These are phyloP conservation scores for Scopus umbretta DNA, from an alignment of 2,113 vertebrate species.

Conservation along the genomic window DNA sequence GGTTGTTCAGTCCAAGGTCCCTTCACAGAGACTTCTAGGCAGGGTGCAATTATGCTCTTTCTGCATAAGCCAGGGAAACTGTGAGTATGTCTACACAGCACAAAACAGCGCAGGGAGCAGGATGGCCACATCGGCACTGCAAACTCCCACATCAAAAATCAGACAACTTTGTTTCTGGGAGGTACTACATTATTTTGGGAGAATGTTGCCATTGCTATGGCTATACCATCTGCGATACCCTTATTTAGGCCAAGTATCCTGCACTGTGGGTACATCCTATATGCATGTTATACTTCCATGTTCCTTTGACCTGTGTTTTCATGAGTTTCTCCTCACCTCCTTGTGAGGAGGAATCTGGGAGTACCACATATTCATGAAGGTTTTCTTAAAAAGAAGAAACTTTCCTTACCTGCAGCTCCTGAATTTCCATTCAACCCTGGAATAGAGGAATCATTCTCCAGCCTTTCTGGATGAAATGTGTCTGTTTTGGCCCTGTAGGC, in stretches of 20 bases:
- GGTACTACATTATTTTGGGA: neutral
- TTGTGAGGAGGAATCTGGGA: neutral
- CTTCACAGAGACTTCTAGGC: neutral
- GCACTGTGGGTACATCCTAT: neutral
- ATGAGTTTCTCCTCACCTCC: neutral
- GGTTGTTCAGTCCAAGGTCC: neutral
- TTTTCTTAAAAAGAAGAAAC: neutral
- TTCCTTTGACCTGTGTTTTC: neutral
- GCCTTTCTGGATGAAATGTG: slow-evolving; percentile 77
- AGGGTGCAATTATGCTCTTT: neutral
- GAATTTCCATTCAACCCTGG: slow-evolving; percentile 90
- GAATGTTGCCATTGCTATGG: neutral
- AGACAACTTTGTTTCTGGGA: neutral
- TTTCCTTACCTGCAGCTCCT: slow-evolving; percentile 83
- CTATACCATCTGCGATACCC: neutral
- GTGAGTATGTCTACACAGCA: neutral
- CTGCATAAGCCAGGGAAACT: neutral
- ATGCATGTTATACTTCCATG: neutral
- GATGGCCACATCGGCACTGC: neutral
- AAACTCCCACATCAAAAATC: neutral
- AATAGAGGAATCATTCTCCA: slow-evolving; percentile 83
- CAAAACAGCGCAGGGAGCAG: neutral
- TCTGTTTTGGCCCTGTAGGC: slow-evolving; percentile 85
- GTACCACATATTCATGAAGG: neutral
- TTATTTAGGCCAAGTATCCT: neutral